These are phyloP conservation scores for Drosophila bunnanda DNA, from an alignment of 2,888 invertebrate species.

Conservation along the genomic window DNA sequence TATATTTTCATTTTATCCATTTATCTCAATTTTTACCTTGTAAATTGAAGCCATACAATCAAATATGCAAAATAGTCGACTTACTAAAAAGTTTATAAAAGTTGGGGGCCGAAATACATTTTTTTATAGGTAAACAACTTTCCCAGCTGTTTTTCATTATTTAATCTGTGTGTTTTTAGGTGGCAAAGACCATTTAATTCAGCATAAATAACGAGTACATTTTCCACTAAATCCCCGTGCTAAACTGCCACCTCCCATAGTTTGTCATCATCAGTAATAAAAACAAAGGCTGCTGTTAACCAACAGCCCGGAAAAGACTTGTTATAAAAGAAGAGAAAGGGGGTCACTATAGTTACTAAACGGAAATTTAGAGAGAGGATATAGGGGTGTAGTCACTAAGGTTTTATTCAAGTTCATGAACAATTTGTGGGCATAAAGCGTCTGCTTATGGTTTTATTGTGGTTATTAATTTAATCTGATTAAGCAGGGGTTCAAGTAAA, in stretches of 20 bases:
- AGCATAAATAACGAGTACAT: slow-evolving; percentile 27
- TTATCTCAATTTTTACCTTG: not conserved
- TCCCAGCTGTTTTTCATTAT: not conserved
- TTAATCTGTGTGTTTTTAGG: not conserved
- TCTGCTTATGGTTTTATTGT: slow-evolving; percentile 56
- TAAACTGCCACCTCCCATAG: not conserved
- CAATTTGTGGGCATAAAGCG: slow-evolving; percentile 59
- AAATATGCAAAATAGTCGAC: slow-evolving; percentile 19
- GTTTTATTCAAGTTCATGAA: slow-evolving; percentile 36
- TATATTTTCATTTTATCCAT: no score
- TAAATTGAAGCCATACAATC: slow-evolving; percentile 1
- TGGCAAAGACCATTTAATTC: slow-evolving; percentile 20
- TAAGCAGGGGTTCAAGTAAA: not conserved
- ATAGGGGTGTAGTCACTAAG: no score
- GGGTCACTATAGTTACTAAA: not conserved
- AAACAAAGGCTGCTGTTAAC: slow-evolving; percentile 6
- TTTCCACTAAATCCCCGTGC: not conserved
- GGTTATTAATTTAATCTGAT: slow-evolving; percentile 57
- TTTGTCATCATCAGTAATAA: slow-evolving; percentile 24
- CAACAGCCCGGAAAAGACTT: slow-evolving; percentile 44
- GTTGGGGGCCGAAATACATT: not conserved
- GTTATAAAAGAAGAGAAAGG: slow-evolving; percentile 6
- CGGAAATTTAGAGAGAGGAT: not conserved
- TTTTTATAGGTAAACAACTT: not conserved
- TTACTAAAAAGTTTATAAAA: slow-evolving; percentile 1